Conservation (phyloP, 2,888 invertebrate genomes). For the Miltochrista miniata region DNA sequence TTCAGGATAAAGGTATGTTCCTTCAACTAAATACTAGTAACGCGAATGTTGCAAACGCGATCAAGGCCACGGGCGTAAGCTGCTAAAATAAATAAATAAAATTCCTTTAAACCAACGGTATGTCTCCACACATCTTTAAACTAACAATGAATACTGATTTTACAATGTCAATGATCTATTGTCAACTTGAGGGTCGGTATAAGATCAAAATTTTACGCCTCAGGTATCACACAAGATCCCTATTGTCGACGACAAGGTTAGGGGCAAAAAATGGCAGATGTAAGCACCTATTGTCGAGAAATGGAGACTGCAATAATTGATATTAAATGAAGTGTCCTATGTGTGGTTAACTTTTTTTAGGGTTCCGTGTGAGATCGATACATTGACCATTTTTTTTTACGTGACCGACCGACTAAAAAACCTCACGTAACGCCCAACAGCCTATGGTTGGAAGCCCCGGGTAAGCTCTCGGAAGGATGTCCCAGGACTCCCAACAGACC, state of each 20-base stretch:
- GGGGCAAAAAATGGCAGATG: conserved; percentile 57
- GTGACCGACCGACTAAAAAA: too few relatives aligned
- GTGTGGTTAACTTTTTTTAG: conserved; percentile 30
- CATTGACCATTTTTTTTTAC: too few relatives aligned
- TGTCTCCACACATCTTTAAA: not conserved
- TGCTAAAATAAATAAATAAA: not conserved
- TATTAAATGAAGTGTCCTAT: conserved; percentile 68
- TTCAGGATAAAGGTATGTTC: too few relatives aligned
- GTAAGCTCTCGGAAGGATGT: too few relatives aligned
- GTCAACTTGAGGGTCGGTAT: conserved; percentile 15
- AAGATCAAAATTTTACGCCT: conserved; percentile 69
- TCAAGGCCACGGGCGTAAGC: too few relatives aligned
- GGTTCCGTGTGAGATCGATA: conserved; percentile 20
- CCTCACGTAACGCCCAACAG: too few relatives aligned
- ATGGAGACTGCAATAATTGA: conserved; percentile 59
- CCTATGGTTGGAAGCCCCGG: too few relatives aligned
- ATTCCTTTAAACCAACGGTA: not conserved
- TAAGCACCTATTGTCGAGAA: conserved; percentile 62
- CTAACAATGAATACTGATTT: conserved; percentile 17
- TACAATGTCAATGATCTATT: conserved; percentile 19
- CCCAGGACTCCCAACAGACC: too few relatives aligned
- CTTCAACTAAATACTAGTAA: too few relatives aligned
- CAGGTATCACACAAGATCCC: conserved; percentile 43
- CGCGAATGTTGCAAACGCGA: too few relatives aligned
- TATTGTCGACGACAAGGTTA: conserved; percentile 19